phyloP scores from a whole-genome alignment of 2,797 vertebrate species.

The Myotis myotis region DNA sequence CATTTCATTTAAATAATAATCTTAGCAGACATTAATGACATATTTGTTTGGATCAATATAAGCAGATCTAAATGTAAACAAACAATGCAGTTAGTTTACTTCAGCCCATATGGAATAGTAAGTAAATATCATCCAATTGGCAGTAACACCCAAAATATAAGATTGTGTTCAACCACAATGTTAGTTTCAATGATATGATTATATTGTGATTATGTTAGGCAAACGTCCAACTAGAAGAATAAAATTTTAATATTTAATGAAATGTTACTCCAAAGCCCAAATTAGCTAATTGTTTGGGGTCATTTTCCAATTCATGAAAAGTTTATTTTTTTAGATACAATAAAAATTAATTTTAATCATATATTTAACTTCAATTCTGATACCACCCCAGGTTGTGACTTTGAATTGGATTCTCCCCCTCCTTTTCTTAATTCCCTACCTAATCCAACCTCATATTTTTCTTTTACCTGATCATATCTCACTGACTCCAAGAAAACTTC shows the following conservation, averaged over 20 bases:
- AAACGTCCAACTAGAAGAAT: background rate
- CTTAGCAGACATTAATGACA: background rate
- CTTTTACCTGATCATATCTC: slow-evolving; percentile 18
- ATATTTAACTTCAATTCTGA: background rate
- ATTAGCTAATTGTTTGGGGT: background rate
- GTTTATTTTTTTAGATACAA: background rate
- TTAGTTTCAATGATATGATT: slow-evolving; percentile 27
- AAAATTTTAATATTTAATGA: slow-evolving; percentile 27
- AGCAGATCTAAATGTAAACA: slow-evolving; percentile 9
- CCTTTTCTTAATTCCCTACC: slow-evolving; percentile 31
- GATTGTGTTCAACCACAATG: background rate
- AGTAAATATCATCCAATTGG: slow-evolving; percentile 51
- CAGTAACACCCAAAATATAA: slow-evolving; percentile 20
- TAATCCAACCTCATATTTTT: slow-evolving; percentile 12
- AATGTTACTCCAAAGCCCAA: background rate
- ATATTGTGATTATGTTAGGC: background rate
- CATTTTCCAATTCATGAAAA: slow-evolving; percentile 40
- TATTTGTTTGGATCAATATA: slow-evolving; percentile 44
- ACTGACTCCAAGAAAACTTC: background rate
- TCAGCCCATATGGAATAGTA: background rate
- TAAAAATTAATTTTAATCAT: background rate
- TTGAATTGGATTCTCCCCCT: slow-evolving; percentile 2
- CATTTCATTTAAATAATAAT: slow-evolving; percentile 7
- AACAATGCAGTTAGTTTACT: slow-evolving; percentile 5
- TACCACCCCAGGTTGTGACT: background rate